phyloP scores from a whole-genome alignment of 2,888 invertebrate genomes.

The Drosophila limbata region DNA sequence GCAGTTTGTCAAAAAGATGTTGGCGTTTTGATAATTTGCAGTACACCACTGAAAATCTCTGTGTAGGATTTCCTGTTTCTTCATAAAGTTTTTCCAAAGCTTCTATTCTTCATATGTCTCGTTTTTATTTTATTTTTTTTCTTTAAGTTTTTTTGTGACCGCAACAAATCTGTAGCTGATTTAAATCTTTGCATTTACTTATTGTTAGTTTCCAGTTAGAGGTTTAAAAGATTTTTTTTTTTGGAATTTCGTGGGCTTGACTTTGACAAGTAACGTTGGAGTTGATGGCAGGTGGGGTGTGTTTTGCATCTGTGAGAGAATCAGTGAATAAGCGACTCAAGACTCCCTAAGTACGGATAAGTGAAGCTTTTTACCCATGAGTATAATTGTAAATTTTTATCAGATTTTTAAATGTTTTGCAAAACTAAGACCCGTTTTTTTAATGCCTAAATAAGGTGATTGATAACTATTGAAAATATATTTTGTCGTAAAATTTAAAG shows the following conservation, averaged over 20 bases:
- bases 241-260: constrained; percentile 65
- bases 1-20: constrained; percentile 79
- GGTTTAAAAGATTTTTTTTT: constrained; percentile 56
- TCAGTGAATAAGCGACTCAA: neutral
- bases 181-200: constrained; percentile 77
- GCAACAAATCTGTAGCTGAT: constrained; percentile 69
- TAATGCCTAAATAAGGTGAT: too few species aligned
- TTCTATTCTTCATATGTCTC: constrained; percentile 37
- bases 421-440: too few species aligned
- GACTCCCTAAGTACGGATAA: constrained; percentile 1
- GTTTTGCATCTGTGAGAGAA: constrained; percentile 8
- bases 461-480: too few species aligned
- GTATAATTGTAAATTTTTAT: neutral
- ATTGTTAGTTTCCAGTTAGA: constrained; percentile 73
- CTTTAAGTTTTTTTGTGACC: constrained; percentile 37
- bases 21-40: constrained; percentile 81
- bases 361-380: neutral
- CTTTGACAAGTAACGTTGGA: constrained; percentile 58
- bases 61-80: constrained; percentile 79
- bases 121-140: constrained; percentile 14
- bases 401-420: too few species aligned
- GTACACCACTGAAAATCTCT: constrained; percentile 55
- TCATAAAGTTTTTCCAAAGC: constrained; percentile 49
- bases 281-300: constrained; percentile 50
- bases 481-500: too few species aligned